phyloP scores from a whole-genome alignment of 2,113 vertebrate species.

The Candoia aspera region DNA sequence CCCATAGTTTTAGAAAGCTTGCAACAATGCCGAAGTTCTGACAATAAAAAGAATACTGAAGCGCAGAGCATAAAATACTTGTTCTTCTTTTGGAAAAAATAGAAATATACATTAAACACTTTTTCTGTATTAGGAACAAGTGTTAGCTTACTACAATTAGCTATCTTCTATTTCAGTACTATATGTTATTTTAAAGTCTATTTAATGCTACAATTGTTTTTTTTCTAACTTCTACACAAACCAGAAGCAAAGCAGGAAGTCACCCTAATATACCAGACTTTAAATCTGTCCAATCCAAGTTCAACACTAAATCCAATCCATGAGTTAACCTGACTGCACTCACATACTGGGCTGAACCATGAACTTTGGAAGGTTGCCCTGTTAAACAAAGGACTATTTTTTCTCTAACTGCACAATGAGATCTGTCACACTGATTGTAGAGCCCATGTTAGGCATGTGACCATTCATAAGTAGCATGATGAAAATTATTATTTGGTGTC shows the following conservation, averaged over 20 bases:
- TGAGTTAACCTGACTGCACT: background rate
- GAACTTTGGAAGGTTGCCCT: background rate
- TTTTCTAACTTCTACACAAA: background rate
- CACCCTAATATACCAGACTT: background rate
- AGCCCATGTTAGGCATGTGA: background rate
- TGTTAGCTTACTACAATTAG: background rate
- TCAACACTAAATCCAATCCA: background rate
- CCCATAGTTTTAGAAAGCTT: background rate
- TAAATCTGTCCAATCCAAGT: background rate
- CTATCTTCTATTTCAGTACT: background rate
- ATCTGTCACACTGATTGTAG: background rate
- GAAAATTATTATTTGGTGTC: background rate
- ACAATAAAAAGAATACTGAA: background rate
- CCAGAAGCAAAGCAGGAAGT: background rate
- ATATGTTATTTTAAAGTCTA: background rate
- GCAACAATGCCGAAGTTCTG: background rate
- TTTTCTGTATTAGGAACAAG: background rate
- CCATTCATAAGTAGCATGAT: background rate
- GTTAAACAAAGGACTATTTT: background rate
- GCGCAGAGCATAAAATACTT: background rate
- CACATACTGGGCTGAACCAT: background rate
- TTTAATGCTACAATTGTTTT: background rate
- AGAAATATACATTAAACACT: background rate
- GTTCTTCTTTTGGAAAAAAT: background rate
- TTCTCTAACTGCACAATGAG: background rate